Base-by-base conservation (phyloP, 2,888 invertebrate genomes). In the Drosophila paramelanica region DNA sequence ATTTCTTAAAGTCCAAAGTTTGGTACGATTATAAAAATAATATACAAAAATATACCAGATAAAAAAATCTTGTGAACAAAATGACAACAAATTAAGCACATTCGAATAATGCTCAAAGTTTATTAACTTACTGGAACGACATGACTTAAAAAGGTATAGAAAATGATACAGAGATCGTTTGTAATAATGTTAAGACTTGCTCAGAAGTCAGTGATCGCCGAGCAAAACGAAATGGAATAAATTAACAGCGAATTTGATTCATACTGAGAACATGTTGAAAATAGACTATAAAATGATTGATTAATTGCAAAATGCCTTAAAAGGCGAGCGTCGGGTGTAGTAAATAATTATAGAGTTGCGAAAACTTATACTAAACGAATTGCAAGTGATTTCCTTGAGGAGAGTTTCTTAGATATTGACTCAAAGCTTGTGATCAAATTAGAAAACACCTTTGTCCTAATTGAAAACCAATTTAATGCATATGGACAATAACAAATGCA, bases 391-490 rank as follows among this genome's bases (percentile, higher is more conserved):
- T 64, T 50, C 27, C 51, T 31, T 14, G 20, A 11, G 8, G 25
- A 33, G 36, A 57, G 41, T 31, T 27, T 2, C 13, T 14, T 25
- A 3, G 20, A 23, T 3, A 43, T 23, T 23, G 17, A 23, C 20
- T 17, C 17, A 3, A 38, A 25, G 10, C 13, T 25, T 41, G 50
- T 31, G 41, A 53, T 43, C 52, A 58, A 72, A 72, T 71, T 72
- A 47, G 70, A 59, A 66, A 60, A 81, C 82, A 85, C 81, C 85
- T 81, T 66, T 51, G 25, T 3, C 36, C 67, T 77, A 82, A 80
- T 83, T 83, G 78, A 80, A 78, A 57, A 47, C 66, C 78, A 82
- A 76, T 77, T 81, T 68, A 83, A 79, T 62, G 77, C 74, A 73
- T 59, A 61, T 65, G 59, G 61, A 81, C 61, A 80, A 76, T 69